Base-by-base conservation (phyloP, 1,140 invertebrate species). In the Matsumurasca onukii region DNA sequence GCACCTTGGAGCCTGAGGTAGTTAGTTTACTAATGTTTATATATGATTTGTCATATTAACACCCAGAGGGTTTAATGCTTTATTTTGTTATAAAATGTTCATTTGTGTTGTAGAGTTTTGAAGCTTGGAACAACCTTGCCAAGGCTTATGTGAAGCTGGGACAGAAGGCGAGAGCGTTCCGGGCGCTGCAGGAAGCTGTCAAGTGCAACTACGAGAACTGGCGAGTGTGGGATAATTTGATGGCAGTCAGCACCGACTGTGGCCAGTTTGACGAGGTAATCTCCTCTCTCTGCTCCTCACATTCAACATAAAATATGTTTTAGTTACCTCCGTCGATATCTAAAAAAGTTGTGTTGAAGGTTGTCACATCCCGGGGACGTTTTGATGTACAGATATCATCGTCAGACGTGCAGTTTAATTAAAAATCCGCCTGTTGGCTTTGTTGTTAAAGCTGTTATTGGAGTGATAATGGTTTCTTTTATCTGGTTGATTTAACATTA, bases 91-190 rank as follows among this genome's bases (percentile, higher is more conserved):
- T n/a, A n/a, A 59, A 52, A 27, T 48, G 66, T 25, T 27, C 70
- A 65, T 31, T 68, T 52, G 30, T 39, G 48, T 67, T 77, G 52
- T 73, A 93, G 82, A 90, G 91, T 70, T 98, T 94, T 78, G 94
- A 98, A 81, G 94, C 93, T 0, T 99, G 97, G 97, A 98, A 98
- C 80, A 99, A 99, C 81, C 81, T 99, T 61, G 92, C 94, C 13
- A 95, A 96, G 77, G 93, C 92, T 2, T 95, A 98, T 74, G 89
- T 96, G 5, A 91, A 94, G 74, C 80, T 92, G 62, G 89, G 91
- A 0, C 88, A 98, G 73, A 98, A 97, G 82, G 75, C 83, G 13
- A 85, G 91, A 71, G 96, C 95, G 0, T 93, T 91, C 80, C 86
- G 86, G 63, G 88, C 91, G 22, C 77, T 97, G 0, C 88, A 91